Evolutionary conservation across 2,113 vertebrate genomes (phyloP).

Genomic region (Spilogale gracilis): DNA sequence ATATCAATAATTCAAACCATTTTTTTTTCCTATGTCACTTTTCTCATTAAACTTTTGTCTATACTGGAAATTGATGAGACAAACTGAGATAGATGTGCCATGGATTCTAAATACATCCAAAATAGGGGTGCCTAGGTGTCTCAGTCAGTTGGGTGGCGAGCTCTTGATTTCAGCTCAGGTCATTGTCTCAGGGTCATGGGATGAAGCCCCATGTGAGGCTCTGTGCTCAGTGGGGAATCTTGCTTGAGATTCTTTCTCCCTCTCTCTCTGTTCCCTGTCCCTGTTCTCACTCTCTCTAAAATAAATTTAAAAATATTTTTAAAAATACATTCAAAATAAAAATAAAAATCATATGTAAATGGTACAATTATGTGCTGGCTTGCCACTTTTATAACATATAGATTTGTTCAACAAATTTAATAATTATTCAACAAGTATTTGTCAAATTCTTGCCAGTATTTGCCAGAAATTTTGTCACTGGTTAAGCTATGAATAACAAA

Average conservation of each 20-base stretch:
- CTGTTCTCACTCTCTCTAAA: background rate
- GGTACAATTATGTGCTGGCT: background rate
- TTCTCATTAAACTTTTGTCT: background rate
- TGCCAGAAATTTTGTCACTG: background rate
- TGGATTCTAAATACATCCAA: background rate
- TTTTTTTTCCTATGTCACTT: background rate
- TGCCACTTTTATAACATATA: background rate
- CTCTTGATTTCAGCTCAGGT: background rate
- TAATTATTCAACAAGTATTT: background rate
- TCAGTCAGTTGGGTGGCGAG: background rate
- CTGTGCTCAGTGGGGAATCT: background rate
- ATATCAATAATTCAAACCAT: background rate
- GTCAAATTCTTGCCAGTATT: background rate
- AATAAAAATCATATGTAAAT: background rate
- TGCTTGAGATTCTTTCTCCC: background rate
- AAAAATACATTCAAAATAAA: background rate
- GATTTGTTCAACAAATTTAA: background rate
- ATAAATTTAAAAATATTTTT: background rate
- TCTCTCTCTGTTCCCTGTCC: too few species aligned
- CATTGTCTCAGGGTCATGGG: background rate
- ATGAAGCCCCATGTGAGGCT: background rate
- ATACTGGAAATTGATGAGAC: background rate
- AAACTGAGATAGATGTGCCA: background rate
- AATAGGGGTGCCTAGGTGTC: background rate
- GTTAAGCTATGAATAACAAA: background rate